Evolutionary conservation across 2,888 invertebrate genomes (phyloP).

Genomic region (Cacoxenus indagator): DNA sequence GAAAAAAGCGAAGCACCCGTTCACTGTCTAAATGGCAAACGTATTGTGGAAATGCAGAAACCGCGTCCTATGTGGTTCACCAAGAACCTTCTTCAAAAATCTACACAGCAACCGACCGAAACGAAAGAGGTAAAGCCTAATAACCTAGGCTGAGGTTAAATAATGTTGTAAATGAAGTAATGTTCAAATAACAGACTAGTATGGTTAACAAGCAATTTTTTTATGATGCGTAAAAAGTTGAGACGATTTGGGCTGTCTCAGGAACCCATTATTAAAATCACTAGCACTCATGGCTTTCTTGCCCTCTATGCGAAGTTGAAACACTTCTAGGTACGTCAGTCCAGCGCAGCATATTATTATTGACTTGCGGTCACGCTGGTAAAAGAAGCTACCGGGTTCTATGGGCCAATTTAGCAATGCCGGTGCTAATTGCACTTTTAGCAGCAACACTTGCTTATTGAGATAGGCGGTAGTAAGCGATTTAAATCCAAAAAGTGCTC

Average conservation of each 20-base stretch:
- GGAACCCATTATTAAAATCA: constrained; percentile 90
- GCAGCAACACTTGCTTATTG: constrained; percentile 75
- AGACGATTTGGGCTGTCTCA: constrained; percentile 73
- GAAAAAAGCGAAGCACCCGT: constrained; percentile 78
- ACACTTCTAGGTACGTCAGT: constrained; percentile 77
- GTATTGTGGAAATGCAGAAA: constrained; percentile 88
- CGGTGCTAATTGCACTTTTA: constrained; percentile 70
- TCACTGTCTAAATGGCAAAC: constrained; percentile 79
- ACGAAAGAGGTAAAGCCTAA: constrained; percentile 82
- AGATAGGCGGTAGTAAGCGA: constrained; percentile 76
- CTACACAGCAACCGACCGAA: constrained; percentile 76
- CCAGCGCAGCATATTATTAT: constrained; percentile 79
- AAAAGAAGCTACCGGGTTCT: constrained; percentile 75
- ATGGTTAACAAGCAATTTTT: constrained; percentile 37
- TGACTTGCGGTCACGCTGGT: constrained; percentile 73
- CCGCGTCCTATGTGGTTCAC: constrained; percentile 91
- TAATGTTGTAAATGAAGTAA: constrained; percentile 34
- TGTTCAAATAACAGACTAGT: background rate
- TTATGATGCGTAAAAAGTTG: constrained; percentile 44
- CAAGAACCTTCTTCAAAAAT: constrained; percentile 84
- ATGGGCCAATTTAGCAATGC: background rate
- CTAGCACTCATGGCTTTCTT: constrained; percentile 81
- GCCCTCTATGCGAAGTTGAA: constrained; percentile 77
- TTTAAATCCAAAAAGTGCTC: constrained; percentile 79
- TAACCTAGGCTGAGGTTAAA: constrained; percentile 75